Percentiles rank a stretch among this genome's conserved stretches.
These are phyloP conservation scores for Ispidina picta DNA, from an alignment of 2,797 vertebrate genomes.

Conservation along the genomic window DNA sequence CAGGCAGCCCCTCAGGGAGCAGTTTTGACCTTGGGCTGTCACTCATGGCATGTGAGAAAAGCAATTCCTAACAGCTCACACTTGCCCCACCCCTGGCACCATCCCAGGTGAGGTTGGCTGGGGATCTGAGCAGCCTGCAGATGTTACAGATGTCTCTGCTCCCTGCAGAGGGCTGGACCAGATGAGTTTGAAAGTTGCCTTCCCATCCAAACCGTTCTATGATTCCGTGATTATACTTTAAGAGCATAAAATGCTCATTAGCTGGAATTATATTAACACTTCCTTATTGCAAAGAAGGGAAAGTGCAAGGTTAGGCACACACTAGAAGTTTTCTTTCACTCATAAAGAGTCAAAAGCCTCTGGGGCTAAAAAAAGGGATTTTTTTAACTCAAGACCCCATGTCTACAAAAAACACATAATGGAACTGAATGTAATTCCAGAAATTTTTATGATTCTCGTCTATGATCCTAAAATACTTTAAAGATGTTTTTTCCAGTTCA, in stretches of 20 bases:
- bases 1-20: accelerated
- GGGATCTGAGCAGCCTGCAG: neutral
- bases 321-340: neutral
- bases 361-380: neutral
- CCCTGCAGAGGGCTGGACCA: neutral
- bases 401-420: accelerated
- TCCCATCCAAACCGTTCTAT: neutral
- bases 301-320: accelerated
- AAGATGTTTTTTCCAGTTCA: no score
- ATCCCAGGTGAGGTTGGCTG: neutral
- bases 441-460: neutral
- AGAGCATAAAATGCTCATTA: neutral
- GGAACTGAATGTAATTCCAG: accelerated
- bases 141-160: neutral
- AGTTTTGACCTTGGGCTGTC: neutral
- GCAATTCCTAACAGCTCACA: neutral
- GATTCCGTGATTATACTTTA: neutral
- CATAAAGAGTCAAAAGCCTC: neutral
- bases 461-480: no score
- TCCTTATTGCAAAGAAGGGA: neutral
- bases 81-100: neutral
- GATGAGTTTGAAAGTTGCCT: neutral
- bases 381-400: neutral
- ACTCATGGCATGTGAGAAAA: accelerated
- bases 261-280: neutral